Evolutionary conservation across 2,888 invertebrate species (phyloP).

Genomic region (Lacanobia wlatinum): DNA sequence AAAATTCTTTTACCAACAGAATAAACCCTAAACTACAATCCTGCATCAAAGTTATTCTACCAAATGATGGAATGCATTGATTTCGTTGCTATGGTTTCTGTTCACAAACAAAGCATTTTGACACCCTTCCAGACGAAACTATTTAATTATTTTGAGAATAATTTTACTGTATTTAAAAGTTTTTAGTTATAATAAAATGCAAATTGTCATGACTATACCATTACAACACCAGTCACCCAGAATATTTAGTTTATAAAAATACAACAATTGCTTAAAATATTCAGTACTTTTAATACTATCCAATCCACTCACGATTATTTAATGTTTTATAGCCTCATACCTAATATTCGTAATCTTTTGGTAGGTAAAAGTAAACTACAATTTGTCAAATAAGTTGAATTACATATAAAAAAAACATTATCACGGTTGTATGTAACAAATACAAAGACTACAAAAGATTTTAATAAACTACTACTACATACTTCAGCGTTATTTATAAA

Average conservation of each 20-base stretch:
- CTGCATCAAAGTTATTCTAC: no score
- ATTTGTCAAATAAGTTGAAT: not conserved
- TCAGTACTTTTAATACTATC: constrained; percentile 36
- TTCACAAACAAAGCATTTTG: not conserved
- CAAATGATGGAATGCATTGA: no score
- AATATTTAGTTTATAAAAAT: constrained; percentile 42
- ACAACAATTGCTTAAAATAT: constrained; percentile 43
- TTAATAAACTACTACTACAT: not conserved
- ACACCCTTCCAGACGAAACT: not conserved
- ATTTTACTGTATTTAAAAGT: constrained; percentile 46
- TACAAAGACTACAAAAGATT: not conserved
- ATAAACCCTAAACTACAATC: no score
- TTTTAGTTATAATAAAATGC: constrained; percentile 44
- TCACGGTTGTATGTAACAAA: not conserved
- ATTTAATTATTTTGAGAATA: not conserved
- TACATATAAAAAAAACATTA: not conserved
- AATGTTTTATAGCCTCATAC: not conserved
- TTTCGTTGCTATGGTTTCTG: not conserved
- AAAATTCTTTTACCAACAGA: no score
- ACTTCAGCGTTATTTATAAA: not conserved
- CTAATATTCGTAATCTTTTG: not conserved
- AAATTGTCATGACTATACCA: constrained; percentile 45
- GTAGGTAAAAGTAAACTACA: no score
- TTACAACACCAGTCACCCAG: constrained; percentile 41
- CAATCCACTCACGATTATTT: constrained; percentile 49